These are phyloP conservation scores for Arenicola marina DNA, from an alignment of 2,888 invertebrate species.

Conservation along the genomic window DNA sequence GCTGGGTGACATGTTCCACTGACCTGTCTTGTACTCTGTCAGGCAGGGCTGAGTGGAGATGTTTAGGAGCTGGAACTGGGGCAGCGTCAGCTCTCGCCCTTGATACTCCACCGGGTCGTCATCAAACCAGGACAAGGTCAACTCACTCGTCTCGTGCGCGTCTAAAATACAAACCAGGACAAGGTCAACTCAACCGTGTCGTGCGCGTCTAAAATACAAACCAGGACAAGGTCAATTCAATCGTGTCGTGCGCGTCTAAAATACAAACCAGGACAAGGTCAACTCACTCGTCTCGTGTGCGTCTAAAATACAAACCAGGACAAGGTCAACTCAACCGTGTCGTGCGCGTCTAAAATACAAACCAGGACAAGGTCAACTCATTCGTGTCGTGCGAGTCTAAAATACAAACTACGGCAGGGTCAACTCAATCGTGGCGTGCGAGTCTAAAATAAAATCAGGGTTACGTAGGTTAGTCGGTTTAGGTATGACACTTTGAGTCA, in stretches of 20 bases:
- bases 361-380: no score
- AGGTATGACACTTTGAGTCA: no score
- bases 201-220: no score
- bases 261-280: conserved; percentile 7
- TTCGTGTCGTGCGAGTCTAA: no score
- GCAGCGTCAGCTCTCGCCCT: conserved; percentile 21
- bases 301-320: conserved; percentile 13
- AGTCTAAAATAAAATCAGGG: conserved; percentile 10
- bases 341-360: no score
- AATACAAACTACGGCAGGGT: conserved; percentile 8
- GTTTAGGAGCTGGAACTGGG: conserved; percentile 31
- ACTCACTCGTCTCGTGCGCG: conserved; percentile 4
- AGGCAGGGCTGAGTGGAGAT: conserved; percentile 14
- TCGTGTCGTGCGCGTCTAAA: no score
- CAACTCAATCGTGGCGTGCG: conserved; percentile 7
- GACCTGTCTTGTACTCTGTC: conserved; percentile 32
- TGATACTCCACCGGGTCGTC: conserved; percentile 22
- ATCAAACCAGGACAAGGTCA: conserved; percentile 11
- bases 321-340: no score
- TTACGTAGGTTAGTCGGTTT: no score
- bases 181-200: no score
- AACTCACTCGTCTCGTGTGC: conserved; percentile 7
- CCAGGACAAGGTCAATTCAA: no score
- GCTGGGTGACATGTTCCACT: not conserved
- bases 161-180: conserved; percentile 14